A percentile compares a stretch with the other conserved stretches of the same genome.
Evolutionary conservation across 2,797 vertebrate genomes (phyloP).

Genomic region (Rhynchotus rufescens): DNA sequence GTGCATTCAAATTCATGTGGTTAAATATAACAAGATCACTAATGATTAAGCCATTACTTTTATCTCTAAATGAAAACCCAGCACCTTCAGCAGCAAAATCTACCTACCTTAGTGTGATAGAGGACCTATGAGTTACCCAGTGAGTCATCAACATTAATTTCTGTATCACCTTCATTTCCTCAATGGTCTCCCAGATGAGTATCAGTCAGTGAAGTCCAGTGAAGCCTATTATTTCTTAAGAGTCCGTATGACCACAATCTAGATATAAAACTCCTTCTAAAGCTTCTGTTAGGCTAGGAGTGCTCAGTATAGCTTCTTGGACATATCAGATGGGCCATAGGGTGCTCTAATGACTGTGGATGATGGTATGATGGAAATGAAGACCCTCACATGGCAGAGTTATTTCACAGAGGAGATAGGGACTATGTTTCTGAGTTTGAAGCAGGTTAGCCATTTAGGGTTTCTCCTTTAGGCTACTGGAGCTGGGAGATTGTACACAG

Average conservation of each 20-base stretch:
- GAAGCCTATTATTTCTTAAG: background rate
- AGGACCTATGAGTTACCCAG: background rate
- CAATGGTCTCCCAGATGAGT: background rate
- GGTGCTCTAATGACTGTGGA: background rate
- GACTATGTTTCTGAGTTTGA: background rate
- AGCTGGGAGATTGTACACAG: background rate
- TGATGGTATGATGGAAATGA: background rate
- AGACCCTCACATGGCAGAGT: background rate
- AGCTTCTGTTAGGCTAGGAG: background rate
- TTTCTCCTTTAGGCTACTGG: background rate
- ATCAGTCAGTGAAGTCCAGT: background rate
- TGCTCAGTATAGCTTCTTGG: background rate
- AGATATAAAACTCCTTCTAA: background rate
- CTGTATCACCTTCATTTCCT: background rate
- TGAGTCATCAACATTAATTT: background rate
- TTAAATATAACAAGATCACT: fast-evolving
- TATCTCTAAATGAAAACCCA: background rate
- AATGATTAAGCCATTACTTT: background rate
- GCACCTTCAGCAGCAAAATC: background rate
- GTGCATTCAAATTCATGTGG: background rate
- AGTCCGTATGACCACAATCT: background rate
- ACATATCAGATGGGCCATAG: background rate
- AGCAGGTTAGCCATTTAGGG: background rate
- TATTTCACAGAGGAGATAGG: background rate
- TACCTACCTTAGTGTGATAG: background rate